Base-by-base conservation (phyloP, 2,113 vertebrate genomes). In the Ptyas mucosa region DNA sequence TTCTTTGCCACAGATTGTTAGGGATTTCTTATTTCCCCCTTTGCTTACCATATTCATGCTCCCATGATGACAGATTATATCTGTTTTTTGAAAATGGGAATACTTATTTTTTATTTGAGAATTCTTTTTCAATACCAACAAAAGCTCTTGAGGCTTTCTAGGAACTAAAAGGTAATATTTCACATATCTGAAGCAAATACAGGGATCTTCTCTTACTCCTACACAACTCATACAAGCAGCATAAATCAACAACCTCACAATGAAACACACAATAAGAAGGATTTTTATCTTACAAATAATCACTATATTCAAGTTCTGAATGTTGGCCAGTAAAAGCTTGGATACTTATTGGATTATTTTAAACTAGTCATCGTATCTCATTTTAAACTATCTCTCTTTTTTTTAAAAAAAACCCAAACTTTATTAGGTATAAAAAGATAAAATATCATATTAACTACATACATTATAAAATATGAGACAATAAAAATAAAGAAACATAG, bases 211-310 rank as follows among this genome's bases (percentile, higher is more conserved):
- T 15, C 26, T 34, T 54, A 20, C 8, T 9, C 51, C n/a, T 39
- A 54, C 20, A 61, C 11, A 88, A 57, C 34, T 64, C 46, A 64
- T 8, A 43, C 29, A 34, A 75, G 81, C 64, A 53, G 57, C 87
- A 89, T 54, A 61, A 0, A 0, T 6, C 12, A 88, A 57, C 20
- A 14, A 39, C 14, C 81, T 18, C 55, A 5, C 0, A 29, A 61
- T n/a, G 58, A 43, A 0, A 46, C 20, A 24, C 1, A 14, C 6
- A 0, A 7, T 3, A 2, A 1, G 8, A 49, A 3, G 51, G 81
- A 61, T 34, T 1, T 0, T 18, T 9, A 11, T 15, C 49, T 18
- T 51, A 57, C 12, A 88, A 90, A 91, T 92, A 86, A 91, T 52
- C 90, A 57, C 3, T 90, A 46, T 39, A 90, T 18, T 57, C 18